These are phyloP conservation scores for Hypsopygia costalis DNA, from an alignment of 2,888 invertebrate species.

Conservation along the genomic window DNA sequence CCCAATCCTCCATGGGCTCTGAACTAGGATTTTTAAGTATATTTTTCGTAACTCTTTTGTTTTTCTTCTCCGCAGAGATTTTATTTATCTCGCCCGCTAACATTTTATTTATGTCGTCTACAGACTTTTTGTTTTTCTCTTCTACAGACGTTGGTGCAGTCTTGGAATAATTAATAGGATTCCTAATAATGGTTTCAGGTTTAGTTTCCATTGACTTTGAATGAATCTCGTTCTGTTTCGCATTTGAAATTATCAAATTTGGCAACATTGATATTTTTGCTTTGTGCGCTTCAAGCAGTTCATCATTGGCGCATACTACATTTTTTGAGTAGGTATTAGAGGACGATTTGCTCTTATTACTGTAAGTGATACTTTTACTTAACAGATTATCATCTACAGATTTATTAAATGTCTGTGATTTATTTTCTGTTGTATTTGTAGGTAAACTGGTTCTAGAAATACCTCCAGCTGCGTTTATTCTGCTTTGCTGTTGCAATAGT, in stretches of 20 bases:
- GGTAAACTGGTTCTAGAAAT: not conserved
- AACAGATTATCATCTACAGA: slow-evolving; percentile 1
- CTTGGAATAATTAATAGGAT: not conserved
- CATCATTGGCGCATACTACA: not conserved
- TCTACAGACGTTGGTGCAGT: not conserved
- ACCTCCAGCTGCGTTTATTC: slow-evolving; percentile 26
- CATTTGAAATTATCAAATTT: not conserved
- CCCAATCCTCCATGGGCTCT: slow-evolving; percentile 41
- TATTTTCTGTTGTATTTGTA: not conserved
- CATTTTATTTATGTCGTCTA: too few species aligned
- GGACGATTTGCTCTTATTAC: not conserved
- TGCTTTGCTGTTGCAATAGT: slow-evolving; percentile 49
- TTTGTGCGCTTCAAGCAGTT: not conserved
- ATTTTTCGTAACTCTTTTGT: slow-evolving; percentile 7
- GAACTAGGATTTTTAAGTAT: slow-evolving; percentile 13
- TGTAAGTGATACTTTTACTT: not conserved
- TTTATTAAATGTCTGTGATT: slow-evolving; percentile 4
- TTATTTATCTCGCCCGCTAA: too few species aligned
- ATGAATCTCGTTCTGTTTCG: not conserved
- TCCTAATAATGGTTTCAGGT: not conserved
- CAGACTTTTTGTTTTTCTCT: slow-evolving; percentile 3
- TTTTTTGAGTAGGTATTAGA: not conserved
- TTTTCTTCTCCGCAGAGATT: not conserved
- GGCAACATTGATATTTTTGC: not conserved
- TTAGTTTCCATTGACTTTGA: not conserved